Base-by-base conservation (phyloP, 2,113 vertebrate species). In the Cyrtonyx montezumae region DNA sequence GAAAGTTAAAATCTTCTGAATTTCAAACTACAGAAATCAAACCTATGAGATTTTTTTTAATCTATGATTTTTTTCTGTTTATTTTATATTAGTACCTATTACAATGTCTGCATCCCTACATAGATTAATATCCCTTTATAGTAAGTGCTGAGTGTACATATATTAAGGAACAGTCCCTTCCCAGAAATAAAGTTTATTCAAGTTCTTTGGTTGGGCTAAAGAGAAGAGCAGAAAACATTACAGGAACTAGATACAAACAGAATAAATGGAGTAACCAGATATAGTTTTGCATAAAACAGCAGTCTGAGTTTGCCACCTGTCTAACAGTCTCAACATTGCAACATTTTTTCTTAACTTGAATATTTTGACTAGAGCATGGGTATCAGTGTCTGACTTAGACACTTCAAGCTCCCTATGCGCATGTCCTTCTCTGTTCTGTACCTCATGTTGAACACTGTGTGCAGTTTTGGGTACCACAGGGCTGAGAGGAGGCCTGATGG, bases 271-370 rank as follows among this genome's bases (percentile, higher is more conserved):
- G 68, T 74, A 95, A 95, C 77, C 79, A 87, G 66, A 82, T 65
- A 3, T n/a, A 77, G 56, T 90, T 93, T 93, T 76, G n/a, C 48
- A 91, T 79, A 89, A 79, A 96, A 92, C 19, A 48, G 84, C 76
- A 96, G 93, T 96, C 93, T 96, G 87, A 95, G 93, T 96, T 96
- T 96, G 96, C 95, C 95, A 96, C 87, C 94, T 96, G 96, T 85
- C 93, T 96, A 93, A 84, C 78, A 51, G 40, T 87, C 76, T 93
- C 89, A 95, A 95, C 79, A 95, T 91, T 96, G 89, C 94, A 96
- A 93, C 79, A 43, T 96, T 13, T 92, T 93, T 92, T 85, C 65
- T 74, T 82, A 88, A 87, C 68, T 51, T 85, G 49, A 87, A 12
- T 61, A 56, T n/a, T 65, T 80, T 58, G 13, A 4, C 23, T 87